These are phyloP conservation scores for Trachelus troglodyta DNA, from an alignment of 2,888 invertebrate genomes.

Conservation along the genomic window DNA sequence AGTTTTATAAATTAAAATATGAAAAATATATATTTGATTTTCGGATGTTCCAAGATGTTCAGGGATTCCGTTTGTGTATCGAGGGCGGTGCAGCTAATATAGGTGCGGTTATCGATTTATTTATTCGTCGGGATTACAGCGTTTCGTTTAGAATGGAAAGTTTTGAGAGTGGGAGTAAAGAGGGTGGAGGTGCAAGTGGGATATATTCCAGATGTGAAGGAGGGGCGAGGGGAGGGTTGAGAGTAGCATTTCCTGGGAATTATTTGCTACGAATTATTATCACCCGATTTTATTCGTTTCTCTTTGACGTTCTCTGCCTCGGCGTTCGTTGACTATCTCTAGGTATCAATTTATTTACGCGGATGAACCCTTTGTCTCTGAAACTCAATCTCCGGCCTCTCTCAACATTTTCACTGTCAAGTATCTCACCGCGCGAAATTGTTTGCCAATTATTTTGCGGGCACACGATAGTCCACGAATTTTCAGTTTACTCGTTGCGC, in stretches of 20 bases:
- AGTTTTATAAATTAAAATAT: too few species aligned
- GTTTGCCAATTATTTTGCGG: not conserved
- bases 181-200: not conserved
- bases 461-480: not conserved
- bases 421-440: not conserved
- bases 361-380: not conserved
- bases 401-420: not conserved
- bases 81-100: not conserved
- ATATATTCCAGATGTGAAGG: not conserved
- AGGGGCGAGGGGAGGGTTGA: not conserved
- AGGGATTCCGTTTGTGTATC: not conserved
- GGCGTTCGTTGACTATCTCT: not conserved
- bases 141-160: not conserved
- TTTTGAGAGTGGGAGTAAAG: not conserved
- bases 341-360: not conserved
- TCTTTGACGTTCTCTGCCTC: not conserved
- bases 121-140: not conserved
- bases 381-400: not conserved
- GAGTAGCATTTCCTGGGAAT: not conserved
- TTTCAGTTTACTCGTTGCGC: not conserved
- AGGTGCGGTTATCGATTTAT: not conserved
- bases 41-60: not conserved
- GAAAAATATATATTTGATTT: not conserved
- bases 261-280: not conserved
- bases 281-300: not conserved